Percentiles rank a stretch among this genome's conserved stretches.
phyloP scores from a whole-genome alignment of 2,888 invertebrate genomes.

The Clunio marinus region DNA sequence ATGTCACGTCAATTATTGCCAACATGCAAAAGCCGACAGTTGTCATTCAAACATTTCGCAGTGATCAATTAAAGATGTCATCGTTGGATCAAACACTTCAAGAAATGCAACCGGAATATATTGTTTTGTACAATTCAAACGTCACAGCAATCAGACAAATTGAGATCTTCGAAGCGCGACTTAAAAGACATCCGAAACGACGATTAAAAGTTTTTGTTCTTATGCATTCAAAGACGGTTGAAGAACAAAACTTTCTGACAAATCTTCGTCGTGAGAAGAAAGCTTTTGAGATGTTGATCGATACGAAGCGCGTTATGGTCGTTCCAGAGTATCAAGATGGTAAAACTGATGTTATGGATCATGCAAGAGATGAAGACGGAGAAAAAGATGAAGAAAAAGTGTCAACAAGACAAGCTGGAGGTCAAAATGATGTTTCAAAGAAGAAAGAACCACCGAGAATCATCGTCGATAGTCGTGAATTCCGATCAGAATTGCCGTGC shows the following conservation, averaged over 20 bases:
- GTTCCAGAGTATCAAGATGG: slow-evolving; percentile 85
- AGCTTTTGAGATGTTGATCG: slow-evolving; percentile 88
- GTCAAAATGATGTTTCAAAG: slow-evolving; percentile 39
- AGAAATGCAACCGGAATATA: slow-evolving; percentile 68
- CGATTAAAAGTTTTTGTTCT: slow-evolving; percentile 78
- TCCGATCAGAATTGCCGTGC: slow-evolving; percentile 92
- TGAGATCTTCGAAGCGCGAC: slow-evolving; percentile 73
- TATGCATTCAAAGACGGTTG: slow-evolving; percentile 86
- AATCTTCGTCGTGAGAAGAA: slow-evolving; percentile 86
- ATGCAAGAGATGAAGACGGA: slow-evolving; percentile 46
- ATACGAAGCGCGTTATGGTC: slow-evolving; percentile 90
- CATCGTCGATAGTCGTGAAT: slow-evolving; percentile 97
- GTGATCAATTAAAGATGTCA: slow-evolving; percentile 62
- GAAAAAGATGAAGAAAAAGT: slow-evolving; percentile 47
- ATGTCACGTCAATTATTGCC: slow-evolving; percentile 58
- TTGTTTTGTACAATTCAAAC: slow-evolving; percentile 87
- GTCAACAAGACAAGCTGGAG: slow-evolving; percentile 67
- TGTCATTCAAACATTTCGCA: slow-evolving; percentile 74
- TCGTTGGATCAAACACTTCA: slow-evolving; percentile 67
- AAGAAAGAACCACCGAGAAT: slow-evolving; percentile 53
- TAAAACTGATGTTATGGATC: slow-evolving; percentile 59
- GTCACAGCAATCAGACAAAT: slow-evolving; percentile 83
- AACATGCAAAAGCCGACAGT: slow-evolving; percentile 63
- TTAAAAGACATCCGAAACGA: slow-evolving; percentile 52
- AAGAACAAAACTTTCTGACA: slow-evolving; percentile 94